Percentiles rank a stretch among this genome's conserved stretches.
phyloP scores from a whole-genome alignment of 2,113 vertebrate genomes.

The Crotalus helleri region DNA sequence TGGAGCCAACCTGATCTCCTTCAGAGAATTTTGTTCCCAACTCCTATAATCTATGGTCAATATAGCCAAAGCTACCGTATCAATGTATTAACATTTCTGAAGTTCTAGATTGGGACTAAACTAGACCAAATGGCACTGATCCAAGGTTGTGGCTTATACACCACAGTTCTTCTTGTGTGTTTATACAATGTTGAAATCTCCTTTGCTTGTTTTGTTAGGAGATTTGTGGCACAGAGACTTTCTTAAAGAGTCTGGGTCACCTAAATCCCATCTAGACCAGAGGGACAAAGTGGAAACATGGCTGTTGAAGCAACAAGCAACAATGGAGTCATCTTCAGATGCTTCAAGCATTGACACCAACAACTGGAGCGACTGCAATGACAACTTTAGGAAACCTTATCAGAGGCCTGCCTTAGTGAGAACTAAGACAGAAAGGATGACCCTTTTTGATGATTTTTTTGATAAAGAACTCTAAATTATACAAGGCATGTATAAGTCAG shows the following conservation, averaged over 20 bases:
- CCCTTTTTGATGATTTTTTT: slow-evolving; percentile 71
- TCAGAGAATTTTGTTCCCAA: background rate
- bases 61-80: background rate
- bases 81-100: background rate
- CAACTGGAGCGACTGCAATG: slow-evolving; percentile 21
- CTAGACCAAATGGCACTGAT: background rate
- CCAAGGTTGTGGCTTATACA: background rate
- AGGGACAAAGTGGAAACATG: slow-evolving; percentile 59
- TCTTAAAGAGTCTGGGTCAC: background rate
- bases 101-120: background rate
- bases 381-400: slow-evolving; percentile 20
- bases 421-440: slow-evolving; percentile 72
- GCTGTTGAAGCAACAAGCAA: slow-evolving; percentile 63
- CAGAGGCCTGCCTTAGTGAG: slow-evolving; percentile 58
- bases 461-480: slow-evolving; percentile 58
- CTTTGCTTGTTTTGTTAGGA: slow-evolving; percentile 48
- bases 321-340: slow-evolving; percentile 70
- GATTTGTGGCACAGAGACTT: slow-evolving; percentile 1
- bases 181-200: accelerated
- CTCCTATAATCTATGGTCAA: background rate
- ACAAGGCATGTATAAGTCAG: background rate
- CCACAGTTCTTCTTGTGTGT: background rate
- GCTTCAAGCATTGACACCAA: slow-evolving; percentile 69
- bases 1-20: background rate
- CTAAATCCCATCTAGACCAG: background rate